Evolutionary conservation across 1,140 invertebrate species (phyloP).

Genomic region (Andrena cerasifolii): DNA sequence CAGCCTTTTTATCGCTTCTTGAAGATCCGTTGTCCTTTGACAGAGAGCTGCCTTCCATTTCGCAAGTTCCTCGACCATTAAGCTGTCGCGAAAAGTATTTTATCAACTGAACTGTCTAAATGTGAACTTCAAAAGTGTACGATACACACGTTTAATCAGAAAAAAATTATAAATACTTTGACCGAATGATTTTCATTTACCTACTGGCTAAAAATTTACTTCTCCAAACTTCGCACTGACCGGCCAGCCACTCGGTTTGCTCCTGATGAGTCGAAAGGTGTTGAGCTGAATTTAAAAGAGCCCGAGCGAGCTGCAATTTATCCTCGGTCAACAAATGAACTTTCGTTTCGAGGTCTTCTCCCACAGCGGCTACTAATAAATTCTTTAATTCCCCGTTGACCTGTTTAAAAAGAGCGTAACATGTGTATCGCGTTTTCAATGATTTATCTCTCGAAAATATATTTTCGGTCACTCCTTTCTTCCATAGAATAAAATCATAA

Average conservation of each 20-base stretch:
- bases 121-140: too few relatives aligned
- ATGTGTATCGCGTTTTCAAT: slow-evolving; percentile 13
- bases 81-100: slow-evolving; percentile 84
- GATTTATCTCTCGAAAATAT: slow-evolving; percentile 30
- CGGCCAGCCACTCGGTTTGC: slow-evolving; percentile 94
- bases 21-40: slow-evolving; percentile 89
- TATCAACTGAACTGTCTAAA: too few relatives aligned
- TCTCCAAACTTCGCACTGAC: slow-evolving; percentile 97
- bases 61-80: slow-evolving; percentile 95
- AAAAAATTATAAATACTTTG: slow-evolving; percentile 9
- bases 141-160: too few relatives aligned
- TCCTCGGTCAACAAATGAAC: slow-evolving; percentile 95
- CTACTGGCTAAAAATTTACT: slow-evolving; percentile 97
- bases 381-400: slow-evolving; percentile 97
- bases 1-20: slow-evolving; percentile 88
- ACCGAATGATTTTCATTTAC: slow-evolving; percentile 77
- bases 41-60: slow-evolving; percentile 91
- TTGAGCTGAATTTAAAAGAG: slow-evolving; percentile 92
- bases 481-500: slow-evolving; percentile 2
- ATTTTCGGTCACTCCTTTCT: background rate
- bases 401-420: slow-evolving; percentile 78
- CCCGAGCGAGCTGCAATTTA: slow-evolving; percentile 92
- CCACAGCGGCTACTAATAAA: slow-evolving; percentile 95
- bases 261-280: slow-evolving; percentile 94
- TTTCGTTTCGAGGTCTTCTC: slow-evolving; percentile 94